Conservation (phyloP, 1,140 invertebrate species). For the Brachionus rubens region DNA sequence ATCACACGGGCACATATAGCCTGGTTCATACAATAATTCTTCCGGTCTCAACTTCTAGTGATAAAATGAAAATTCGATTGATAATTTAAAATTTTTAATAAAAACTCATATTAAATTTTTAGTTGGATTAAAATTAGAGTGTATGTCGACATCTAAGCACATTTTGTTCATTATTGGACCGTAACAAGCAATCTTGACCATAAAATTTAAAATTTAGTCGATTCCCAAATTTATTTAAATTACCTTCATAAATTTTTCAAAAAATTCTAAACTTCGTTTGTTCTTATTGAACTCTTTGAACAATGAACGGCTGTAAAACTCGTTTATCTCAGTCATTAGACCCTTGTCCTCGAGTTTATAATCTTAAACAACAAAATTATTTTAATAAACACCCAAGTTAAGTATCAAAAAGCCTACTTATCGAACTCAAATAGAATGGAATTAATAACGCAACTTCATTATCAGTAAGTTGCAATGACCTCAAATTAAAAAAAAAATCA, state of each 20-base stretch:
- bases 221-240: neutral
- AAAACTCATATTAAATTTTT: no score
- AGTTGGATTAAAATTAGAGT: no score
- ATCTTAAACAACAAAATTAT: neutral
- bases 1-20: no score
- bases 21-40: no score
- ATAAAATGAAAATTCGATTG: no score
- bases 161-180: neutral
- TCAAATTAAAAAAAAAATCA: slow-evolving; percentile 34
- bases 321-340: neutral
- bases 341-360: neutral
- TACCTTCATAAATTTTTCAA: slow-evolving; percentile 8
- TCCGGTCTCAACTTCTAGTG: no score
- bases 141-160: no score
- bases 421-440: neutral
- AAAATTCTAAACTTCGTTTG: neutral
- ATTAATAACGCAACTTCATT: neutral
- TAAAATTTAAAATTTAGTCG: neutral
- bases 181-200: neutral
- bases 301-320: neutral
- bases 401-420: neutral
- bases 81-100: no score
- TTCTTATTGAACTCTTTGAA: slow-evolving; percentile 7
- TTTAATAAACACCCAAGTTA: neutral
- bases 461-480: neutral